Evolutionary conservation across 2,797 vertebrate species (phyloP), one percentile per base, ranked within the genome.

Genomic region (Lophius americanus): DNA sequence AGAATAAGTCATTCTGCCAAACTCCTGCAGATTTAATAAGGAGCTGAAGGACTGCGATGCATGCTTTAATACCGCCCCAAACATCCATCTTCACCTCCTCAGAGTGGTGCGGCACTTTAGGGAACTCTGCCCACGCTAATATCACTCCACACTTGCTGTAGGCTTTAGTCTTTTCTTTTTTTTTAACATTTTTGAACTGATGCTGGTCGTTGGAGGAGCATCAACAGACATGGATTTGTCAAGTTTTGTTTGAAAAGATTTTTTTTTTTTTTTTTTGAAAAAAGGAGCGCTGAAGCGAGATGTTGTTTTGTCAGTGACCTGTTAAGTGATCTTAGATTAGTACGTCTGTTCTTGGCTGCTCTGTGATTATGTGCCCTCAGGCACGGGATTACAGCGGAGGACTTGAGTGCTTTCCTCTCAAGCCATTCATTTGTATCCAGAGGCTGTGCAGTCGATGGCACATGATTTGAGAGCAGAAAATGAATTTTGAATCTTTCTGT

Each of bases 381-480:
- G 73, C 73, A 32, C 6, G 8, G 38, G 67, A 73, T 70, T 59
- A 52, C 38, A 84, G 64, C 62, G 55, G 60, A 82, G 53, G 42
- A 46, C 69, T 68, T 68, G 70, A 80, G 63, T 68, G 75, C 79
- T 82, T 73, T 73, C 53, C 64, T 74, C 70, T 78, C 37, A 47
- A 68, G 74, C 60, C 48, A 42, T 70, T 80, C 80, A 64, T 82
- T 83, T 85, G 79, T 78, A 79, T 84, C 85, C 80, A 61, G 68
- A 69, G 51, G 23, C 56, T 11, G 64, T 64, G 73, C 76, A 81
- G 73, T 67, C 73, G 65, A 79, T 72, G 60, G 75, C 32, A 52
- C 32, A 70, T 79, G 69, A 83, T 84, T 82, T 82, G 75, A 81
- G 69, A 75, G 53, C 66, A 73, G 49, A 68, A 57, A 42, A 55